Percentiles rank a stretch among this genome's conserved stretches.
Evolutionary conservation across 1,140 invertebrate genomes (phyloP).

Genomic region (Drosophila virilis): DNA sequence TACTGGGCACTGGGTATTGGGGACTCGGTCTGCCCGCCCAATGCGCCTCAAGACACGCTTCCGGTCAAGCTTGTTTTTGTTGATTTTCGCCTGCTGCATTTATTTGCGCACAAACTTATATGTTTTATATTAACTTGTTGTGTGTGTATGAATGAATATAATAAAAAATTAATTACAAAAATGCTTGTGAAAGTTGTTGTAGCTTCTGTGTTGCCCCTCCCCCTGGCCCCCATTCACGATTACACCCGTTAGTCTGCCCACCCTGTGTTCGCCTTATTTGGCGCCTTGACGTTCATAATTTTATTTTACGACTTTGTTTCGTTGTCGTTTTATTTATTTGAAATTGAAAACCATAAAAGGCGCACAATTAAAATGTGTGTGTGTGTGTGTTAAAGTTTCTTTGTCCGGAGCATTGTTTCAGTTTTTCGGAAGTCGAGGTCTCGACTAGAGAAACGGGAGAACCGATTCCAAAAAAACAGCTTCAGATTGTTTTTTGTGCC

Average conservation of each 20-base stretch:
- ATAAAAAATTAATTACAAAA: constrained; percentile 73
- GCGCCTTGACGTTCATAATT: constrained; percentile 78
- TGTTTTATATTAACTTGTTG: constrained; percentile 14
- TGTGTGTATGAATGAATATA: constrained; percentile 47
- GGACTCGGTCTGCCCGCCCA: constrained; percentile 54
- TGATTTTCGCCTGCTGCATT: constrained; percentile 70
- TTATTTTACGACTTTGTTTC: constrained; percentile 75
- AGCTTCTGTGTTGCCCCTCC: constrained; percentile 58
- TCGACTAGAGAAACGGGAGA: constrained; percentile 34
- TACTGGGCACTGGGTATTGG: constrained; percentile 21
- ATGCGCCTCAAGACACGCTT: constrained; percentile 59
- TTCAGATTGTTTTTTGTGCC: constrained; percentile 26
- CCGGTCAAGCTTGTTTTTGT: constrained; percentile 69
- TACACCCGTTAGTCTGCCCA: neutral
- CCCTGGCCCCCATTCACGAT: neutral
- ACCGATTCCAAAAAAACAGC: constrained; percentile 18
- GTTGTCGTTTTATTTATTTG: constrained; percentile 80
- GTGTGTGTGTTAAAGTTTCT: constrained; percentile 58
- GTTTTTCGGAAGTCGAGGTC: constrained; percentile 62
- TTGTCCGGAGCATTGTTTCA: constrained; percentile 45
- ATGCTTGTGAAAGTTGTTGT: constrained; percentile 76
- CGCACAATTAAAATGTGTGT: constrained; percentile 73
- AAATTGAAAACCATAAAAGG: constrained; percentile 81
- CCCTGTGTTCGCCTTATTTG: constrained; percentile 62
- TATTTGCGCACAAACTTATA: constrained; percentile 63